A percentile compares a stretch with the other conserved stretches of the same genome.
Evolutionary conservation across 2,888 invertebrate genomes (phyloP).

Genomic region (Prosopocoilus inquinatus): DNA sequence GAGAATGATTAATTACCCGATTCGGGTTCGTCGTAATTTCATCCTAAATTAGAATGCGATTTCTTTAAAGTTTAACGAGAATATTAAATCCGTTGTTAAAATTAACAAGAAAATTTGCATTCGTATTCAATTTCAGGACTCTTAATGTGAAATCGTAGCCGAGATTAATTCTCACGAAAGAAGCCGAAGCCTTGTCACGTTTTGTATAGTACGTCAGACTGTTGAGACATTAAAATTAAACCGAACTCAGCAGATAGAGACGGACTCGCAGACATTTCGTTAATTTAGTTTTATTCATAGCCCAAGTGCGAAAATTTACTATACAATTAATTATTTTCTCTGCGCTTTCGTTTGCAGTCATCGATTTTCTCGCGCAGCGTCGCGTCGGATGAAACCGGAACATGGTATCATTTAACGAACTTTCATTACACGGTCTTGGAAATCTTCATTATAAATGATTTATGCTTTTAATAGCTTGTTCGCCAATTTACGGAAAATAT

Average conservation of each 20-base stretch:
- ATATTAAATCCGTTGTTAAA: neutral
- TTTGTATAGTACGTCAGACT: neutral
- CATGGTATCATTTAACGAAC: neutral
- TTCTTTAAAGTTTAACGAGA: neutral
- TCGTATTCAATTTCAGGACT: no score
- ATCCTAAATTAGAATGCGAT: no score
- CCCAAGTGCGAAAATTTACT: neutral
- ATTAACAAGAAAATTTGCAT: neutral
- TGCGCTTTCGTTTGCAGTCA: neutral
- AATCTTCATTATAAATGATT: constrained; percentile 10
- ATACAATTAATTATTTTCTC: constrained; percentile 7
- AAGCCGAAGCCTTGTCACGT: neutral
- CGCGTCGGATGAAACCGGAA: neutral
- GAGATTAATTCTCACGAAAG: neutral
- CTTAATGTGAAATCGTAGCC: no score
- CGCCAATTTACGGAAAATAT: neutral
- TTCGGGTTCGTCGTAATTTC: no score
- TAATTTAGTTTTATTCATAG: neutral
- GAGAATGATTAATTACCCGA: no score
- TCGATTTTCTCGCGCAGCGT: constrained; percentile 4
- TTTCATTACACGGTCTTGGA: constrained; percentile 3
- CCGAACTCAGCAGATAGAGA: neutral
- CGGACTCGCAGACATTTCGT: neutral
- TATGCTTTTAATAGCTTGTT: constrained; percentile 6
- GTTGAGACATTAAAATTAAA: neutral